Evolutionary conservation across 2,888 invertebrate species (phyloP).

Genomic region (Hydraecia micacea): DNA sequence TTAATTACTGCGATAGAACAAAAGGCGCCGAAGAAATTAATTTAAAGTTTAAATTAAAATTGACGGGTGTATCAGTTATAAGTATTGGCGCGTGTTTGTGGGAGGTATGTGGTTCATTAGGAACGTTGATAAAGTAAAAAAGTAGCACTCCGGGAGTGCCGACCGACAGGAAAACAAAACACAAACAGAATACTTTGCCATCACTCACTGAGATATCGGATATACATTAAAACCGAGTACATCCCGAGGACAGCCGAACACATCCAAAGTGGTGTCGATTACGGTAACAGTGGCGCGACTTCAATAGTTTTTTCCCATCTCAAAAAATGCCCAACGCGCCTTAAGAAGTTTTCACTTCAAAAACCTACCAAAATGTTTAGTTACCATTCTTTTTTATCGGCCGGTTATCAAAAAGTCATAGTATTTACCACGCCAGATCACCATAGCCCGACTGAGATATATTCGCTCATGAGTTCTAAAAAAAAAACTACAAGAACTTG

Average conservation of each 20-base stretch:
- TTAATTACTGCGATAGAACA: constrained; percentile 58
- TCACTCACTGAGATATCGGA: too few relatives aligned
- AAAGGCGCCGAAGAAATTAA: constrained; percentile 40
- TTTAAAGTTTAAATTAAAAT: constrained; percentile 61
- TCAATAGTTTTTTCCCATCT: too few relatives aligned
- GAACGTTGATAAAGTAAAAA: not conserved
- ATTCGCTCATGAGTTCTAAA: not conserved
- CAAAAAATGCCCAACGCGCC: too few relatives aligned
- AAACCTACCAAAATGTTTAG: not conserved
- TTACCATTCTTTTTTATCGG: not conserved
- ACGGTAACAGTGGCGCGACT: too few relatives aligned
- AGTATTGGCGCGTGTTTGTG: not conserved
- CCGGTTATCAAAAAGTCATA: not conserved
- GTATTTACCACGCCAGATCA: not conserved
- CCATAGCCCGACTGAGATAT: not conserved
- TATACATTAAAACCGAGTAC: too few relatives aligned
- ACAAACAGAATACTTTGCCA: too few relatives aligned
- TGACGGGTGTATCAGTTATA: constrained; percentile 22
- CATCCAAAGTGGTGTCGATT: too few relatives aligned
- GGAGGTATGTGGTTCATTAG: not conserved
- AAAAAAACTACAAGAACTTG: not conserved
- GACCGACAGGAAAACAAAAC: too few relatives aligned
- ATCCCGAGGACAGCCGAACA: too few relatives aligned
- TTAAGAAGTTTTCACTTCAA: too few relatives aligned
- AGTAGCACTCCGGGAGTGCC: too few relatives aligned